Conservation (phyloP, 2,888 invertebrate species). For the Amblyteles armatorius region DNA sequence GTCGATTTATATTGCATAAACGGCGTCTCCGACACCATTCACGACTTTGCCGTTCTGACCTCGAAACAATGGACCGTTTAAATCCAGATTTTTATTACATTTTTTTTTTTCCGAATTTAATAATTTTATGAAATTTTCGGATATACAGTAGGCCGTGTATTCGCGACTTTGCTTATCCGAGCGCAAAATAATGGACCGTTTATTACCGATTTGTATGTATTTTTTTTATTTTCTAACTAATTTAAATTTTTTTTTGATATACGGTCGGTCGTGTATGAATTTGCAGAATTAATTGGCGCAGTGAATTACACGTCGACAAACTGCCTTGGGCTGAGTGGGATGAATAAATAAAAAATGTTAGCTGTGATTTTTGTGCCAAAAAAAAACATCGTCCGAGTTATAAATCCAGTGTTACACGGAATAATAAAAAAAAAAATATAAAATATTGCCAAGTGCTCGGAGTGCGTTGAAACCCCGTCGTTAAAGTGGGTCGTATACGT, state of each 20-base stretch:
- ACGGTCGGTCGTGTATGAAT: not conserved
- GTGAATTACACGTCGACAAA: not conserved
- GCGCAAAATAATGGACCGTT: not conserved
- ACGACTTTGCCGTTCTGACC: not conserved
- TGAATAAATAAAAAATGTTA: not conserved
- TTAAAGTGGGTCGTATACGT: not conserved
- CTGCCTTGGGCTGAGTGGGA: not conserved
- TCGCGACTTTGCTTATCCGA: not conserved
- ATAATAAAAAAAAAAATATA: not conserved
- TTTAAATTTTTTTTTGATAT: not conserved
- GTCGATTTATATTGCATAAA: not conserved
- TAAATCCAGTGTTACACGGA: conserved; percentile 3
- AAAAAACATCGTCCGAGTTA: not conserved
- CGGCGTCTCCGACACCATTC: not conserved
- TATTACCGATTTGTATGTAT: not conserved
- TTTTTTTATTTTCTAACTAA: not conserved
- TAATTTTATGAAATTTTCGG: not conserved
- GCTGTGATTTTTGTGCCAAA: not conserved
- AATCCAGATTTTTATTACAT: not conserved
- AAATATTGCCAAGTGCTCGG: not conserved
- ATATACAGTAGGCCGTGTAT: not conserved
- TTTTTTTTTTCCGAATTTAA: not conserved
- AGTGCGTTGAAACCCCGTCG: not conserved
- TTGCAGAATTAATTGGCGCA: not conserved
- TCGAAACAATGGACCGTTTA: not conserved